These are phyloP conservation scores for Oscheius sp. DNA, from an alignment of 2,888 invertebrate genomes.

Conservation along the genomic window DNA sequence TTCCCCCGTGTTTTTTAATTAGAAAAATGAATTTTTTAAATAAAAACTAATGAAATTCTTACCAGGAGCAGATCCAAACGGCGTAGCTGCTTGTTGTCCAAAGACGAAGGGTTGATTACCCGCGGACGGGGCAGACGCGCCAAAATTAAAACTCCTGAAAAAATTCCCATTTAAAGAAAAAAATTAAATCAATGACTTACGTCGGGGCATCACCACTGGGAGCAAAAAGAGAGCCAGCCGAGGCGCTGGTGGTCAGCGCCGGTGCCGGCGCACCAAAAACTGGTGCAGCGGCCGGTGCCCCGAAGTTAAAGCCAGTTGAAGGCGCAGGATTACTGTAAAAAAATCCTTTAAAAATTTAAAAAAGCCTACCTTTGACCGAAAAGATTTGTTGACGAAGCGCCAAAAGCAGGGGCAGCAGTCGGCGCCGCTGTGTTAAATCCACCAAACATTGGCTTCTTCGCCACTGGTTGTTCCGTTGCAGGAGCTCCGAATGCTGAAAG, in stretches of 20 bases:
- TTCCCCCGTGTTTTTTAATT: no score
- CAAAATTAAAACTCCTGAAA: conserved; percentile 33
- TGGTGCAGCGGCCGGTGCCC: conserved; percentile 13
- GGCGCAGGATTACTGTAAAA: background rate
- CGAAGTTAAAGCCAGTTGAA: conserved; percentile 19
- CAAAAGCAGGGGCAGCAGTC: background rate
- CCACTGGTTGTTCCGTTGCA: background rate
- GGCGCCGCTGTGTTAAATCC: background rate
- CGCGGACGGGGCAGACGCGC: conserved; percentile 1
- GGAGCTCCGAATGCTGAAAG: background rate
- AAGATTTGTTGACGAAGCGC: background rate
- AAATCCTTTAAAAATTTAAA: background rate
- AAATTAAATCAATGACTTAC: conserved; percentile 15
- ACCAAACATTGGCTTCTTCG: conserved; percentile 21
- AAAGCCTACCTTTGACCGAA: conserved; percentile 5
- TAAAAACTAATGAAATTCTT: background rate
- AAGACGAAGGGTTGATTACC: conserved; percentile 22
- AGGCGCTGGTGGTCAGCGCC: conserved; percentile 15
- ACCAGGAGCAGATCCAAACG: conserved; percentile 1
- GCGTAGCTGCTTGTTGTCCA: background rate
- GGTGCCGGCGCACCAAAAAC: conserved; percentile 4
- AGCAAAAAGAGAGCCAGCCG: conserved; percentile 17
- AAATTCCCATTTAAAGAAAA: background rate
- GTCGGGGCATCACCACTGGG: conserved; percentile 5
- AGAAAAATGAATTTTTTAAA: no score